Base-by-base conservation (phyloP, 2,113 vertebrate species). In the Colaptes auratus region DNA sequence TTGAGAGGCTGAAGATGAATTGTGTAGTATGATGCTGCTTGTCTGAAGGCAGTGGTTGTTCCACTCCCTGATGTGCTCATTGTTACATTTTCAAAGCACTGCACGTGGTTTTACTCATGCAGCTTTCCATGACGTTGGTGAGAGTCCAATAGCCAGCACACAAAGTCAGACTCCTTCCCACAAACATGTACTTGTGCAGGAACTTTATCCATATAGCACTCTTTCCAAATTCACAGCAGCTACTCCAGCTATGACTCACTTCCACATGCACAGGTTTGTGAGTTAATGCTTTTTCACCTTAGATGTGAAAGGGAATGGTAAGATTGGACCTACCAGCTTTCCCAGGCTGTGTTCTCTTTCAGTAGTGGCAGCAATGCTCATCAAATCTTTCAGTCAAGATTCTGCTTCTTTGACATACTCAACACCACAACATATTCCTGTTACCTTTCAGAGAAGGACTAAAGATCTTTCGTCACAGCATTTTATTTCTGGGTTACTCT, bases 401-500 rank as follows among this genome's bases (percentile, higher is more conserved):
- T 72, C 61, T 4, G 1, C 21, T 74, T 53, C 44, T 73, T 69
- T 17, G 12, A 42, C 42, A n/a, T 42, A 52, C 2, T 1, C 6
- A 30, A 31, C 56, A 9, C 46, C 11, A 56, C 36, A 64, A 55
- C 3, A 70, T 25, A 33, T 76, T 82, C 30, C 35, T 48, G 15
- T 33, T 25, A 23, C 20, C 31, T 77, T 76, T 66, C 48, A 89
- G 52, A 33, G 44, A 64, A 77, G 14, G 46, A 89, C 3, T 9
- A 31, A 84, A 92, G 13, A 79, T 58, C 5, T 36, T 42, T 58
- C 7, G 30, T 33, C 23, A 60, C 2, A 60, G 25, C 4, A 64
- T 63, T 89, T 82, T 60, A 80, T 56, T 92, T 92, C 46, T n/a
- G 12, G 85, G 86, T 89, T 87, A 63, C 10, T 80, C 33, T 82